These are phyloP conservation scores for Lathamus discolor DNA, from an alignment of 2,113 vertebrate genomes.

Conservation along the genomic window DNA sequence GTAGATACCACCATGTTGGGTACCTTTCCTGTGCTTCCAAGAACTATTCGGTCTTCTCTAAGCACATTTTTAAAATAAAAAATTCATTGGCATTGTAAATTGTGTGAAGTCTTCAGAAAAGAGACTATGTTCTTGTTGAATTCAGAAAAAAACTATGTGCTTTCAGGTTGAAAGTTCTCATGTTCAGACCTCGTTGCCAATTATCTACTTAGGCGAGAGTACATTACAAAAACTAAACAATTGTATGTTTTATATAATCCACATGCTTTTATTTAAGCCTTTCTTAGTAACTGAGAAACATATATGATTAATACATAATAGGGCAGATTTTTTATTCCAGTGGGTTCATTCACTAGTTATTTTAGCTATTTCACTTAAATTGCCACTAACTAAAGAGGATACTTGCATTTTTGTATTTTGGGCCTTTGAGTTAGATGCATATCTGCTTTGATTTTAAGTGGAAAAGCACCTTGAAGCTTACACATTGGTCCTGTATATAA, in stretches of 20 bases:
- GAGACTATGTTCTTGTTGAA: background rate
- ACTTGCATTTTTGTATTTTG: background rate
- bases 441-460: background rate
- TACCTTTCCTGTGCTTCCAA: background rate
- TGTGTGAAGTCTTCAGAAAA: background rate
- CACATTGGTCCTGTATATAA: background rate
- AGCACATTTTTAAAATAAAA: background rate
- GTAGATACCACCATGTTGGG: background rate
- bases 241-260: background rate
- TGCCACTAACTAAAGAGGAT: background rate
- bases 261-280: constrained; percentile 20
- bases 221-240: background rate
- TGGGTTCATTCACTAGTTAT: background rate
- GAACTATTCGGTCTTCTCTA: background rate
- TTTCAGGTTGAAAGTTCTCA: constrained; percentile 39
- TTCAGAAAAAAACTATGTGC: background rate
- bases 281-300: background rate
- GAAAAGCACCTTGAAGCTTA: background rate
- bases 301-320: background rate
- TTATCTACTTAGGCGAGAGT: constrained; percentile 20
- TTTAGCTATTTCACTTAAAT: background rate
- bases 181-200: background rate
- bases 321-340: background rate
- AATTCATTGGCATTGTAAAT: background rate
- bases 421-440: background rate